Conservation (phyloP, 2,888 invertebrate genomes). For the Crematogaster levior region DNA sequence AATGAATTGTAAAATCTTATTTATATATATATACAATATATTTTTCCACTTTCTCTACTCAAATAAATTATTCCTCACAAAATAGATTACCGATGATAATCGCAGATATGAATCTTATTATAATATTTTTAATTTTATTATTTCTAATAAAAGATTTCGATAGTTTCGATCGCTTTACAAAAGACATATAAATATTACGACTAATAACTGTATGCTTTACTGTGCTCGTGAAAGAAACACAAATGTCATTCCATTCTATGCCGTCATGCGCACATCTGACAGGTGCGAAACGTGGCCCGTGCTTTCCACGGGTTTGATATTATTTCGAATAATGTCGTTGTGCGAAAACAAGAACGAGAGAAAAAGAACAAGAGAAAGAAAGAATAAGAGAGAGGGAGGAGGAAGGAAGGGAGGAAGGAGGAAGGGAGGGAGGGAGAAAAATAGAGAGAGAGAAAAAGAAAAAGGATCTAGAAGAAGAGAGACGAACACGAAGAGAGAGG, state of each 20-base stretch:
- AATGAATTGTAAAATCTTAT: background rate
- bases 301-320: conserved; percentile 57
- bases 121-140: background rate
- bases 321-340: conserved; percentile 60
- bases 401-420: background rate
- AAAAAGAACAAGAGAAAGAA: background rate
- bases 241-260: conserved; percentile 33
- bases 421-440: conserved; percentile 56
- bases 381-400: conserved; percentile 16
- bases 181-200: conserved; percentile 21
- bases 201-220: conserved; percentile 29
- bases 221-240: conserved; percentile 23
- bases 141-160: background rate
- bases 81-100: background rate
- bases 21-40: conserved; percentile 7
- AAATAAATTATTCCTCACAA: background rate
- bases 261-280: conserved; percentile 52
- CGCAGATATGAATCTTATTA: background rate
- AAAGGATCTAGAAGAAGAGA: conserved; percentile 16
- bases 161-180: background rate
- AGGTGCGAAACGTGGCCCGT: conserved; percentile 59
- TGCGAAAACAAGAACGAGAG: conserved; percentile 17
- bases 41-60: background rate
- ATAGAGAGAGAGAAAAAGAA: background rate
- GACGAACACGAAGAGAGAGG: conserved; percentile 59